Percentiles rank a stretch among this genome's conserved stretches.
Evolutionary conservation across 2,113 vertebrate species (phyloP).

Genomic region (Python bivittatus): DNA sequence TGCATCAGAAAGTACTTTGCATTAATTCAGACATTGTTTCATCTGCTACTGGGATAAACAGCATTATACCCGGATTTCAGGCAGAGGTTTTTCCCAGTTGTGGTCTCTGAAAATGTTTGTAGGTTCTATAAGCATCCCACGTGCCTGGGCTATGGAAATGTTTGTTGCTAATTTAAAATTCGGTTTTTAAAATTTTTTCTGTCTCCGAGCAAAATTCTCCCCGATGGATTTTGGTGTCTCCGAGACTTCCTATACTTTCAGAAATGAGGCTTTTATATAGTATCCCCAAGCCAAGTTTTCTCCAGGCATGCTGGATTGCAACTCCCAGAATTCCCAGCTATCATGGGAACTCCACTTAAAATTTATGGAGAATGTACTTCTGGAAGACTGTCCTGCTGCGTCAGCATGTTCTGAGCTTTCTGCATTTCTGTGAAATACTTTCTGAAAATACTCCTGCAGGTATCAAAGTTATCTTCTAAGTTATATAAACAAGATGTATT

Average conservation of each 20-base stretch:
- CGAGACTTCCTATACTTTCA: not conserved
- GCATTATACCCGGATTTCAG: not conserved
- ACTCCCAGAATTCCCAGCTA: not conserved
- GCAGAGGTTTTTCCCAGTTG: not conserved
- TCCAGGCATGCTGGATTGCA: not conserved
- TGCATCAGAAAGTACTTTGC: not conserved
- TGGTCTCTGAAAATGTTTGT: not conserved
- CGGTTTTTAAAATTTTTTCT: not conserved
- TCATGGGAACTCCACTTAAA: not conserved
- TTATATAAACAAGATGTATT: slow-evolving; percentile 25
- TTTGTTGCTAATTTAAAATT: not conserved
- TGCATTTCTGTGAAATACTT: not conserved
- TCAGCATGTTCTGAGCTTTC: not conserved
- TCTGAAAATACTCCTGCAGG: not conserved
- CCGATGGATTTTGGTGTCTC: no score
- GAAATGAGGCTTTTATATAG: not conserved
- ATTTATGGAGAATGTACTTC: not conserved
- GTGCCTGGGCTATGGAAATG: not conserved
- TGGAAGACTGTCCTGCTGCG: not conserved
- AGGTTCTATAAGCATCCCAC: not conserved
- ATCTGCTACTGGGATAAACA: not conserved
- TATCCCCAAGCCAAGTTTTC: not conserved
- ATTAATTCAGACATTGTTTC: not conserved
- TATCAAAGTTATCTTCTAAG: not conserved
- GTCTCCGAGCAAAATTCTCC: not conserved